Conservation (phyloP, 2,888 invertebrate genomes). For the Leptopilina myrica region DNA sequence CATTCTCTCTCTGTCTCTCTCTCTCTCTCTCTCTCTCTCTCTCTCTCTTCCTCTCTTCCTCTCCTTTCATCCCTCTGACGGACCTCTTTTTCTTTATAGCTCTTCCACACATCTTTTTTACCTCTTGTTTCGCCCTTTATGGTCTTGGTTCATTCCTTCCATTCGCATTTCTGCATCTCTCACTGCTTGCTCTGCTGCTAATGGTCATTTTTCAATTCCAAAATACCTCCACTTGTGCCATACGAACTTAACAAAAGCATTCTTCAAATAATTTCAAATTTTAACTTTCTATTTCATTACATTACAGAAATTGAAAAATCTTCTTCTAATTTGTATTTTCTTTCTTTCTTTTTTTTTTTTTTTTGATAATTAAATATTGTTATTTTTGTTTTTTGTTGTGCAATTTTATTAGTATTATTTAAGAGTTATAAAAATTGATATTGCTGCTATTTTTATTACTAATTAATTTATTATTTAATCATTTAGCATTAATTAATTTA, state of each 20-base stretch:
- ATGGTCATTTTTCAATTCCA: conserved; percentile 43
- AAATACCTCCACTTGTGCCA: background rate
- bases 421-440: no score
- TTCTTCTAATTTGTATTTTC: no score
- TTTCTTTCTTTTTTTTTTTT: no score
- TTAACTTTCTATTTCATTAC: background rate
- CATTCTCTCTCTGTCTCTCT: no score
- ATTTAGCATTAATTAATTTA: no score
- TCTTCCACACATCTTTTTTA: conserved; percentile 45
- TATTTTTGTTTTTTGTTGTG: no score
- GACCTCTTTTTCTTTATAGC: conserved; percentile 36
- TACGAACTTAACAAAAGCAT: conserved; percentile 2
- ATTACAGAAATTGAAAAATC: background rate
- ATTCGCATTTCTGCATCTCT: conserved; percentile 22
- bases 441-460: no score
- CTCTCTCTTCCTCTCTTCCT: conserved; percentile 50
- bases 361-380: no score
- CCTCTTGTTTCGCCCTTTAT: conserved; percentile 52
- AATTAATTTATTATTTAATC: no score
- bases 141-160: conserved; percentile 20
- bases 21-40: conserved; percentile 55
- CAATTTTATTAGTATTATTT: no score
- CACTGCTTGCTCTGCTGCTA: background rate
- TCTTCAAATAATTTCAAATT: conserved; percentile 4
- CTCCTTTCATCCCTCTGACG: conserved; percentile 47